A percentile compares a stretch with the other conserved stretches of the same genome.
These are phyloP conservation scores for Drosophila monieri DNA, from an alignment of 2,888 invertebrate species.

Conservation along the genomic window DNA sequence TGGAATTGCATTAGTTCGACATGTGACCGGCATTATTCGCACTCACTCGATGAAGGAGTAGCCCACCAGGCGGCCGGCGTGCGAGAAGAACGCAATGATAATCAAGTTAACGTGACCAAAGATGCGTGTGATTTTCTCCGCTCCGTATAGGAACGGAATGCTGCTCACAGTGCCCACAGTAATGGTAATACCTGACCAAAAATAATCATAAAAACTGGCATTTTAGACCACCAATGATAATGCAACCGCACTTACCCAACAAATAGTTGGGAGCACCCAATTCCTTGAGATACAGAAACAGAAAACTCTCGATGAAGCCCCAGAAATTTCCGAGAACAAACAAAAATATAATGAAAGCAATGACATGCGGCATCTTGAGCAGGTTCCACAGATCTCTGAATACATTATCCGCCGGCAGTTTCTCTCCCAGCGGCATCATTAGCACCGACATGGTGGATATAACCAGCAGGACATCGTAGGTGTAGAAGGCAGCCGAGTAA, in stretches of 20 bases:
- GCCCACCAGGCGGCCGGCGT: constrained; percentile 91
- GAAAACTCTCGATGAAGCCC: constrained; percentile 95
- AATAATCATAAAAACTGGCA: neutral
- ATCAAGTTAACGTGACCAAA: constrained; percentile 93
- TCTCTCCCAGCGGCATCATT: constrained; percentile 91
- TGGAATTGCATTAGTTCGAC: constrained; percentile 58
- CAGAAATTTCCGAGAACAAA: constrained; percentile 93
- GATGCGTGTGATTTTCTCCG: constrained; percentile 91
- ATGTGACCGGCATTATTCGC: constrained; percentile 28
- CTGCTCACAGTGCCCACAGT: constrained; percentile 93
- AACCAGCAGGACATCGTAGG: constrained; percentile 89
- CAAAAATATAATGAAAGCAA: constrained; percentile 91
- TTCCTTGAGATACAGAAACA: constrained; percentile 93
- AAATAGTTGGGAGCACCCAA: constrained; percentile 92
- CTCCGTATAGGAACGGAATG: constrained; percentile 92
- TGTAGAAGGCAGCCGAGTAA: constrained; percentile 94
- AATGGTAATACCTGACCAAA: constrained; percentile 89
- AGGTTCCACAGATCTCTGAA: constrained; percentile 90
- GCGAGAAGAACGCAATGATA: constrained; percentile 93
- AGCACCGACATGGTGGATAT: constrained; percentile 90
- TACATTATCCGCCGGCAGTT: constrained; percentile 91
- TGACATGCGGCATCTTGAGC: constrained; percentile 91
- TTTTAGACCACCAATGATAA: neutral
- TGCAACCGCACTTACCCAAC: constrained; percentile 86
- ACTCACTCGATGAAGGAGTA: constrained; percentile 93